Evolutionary conservation across 1,140 invertebrate species (phyloP).

Genomic region (Drosophila lacteicornis): DNA sequence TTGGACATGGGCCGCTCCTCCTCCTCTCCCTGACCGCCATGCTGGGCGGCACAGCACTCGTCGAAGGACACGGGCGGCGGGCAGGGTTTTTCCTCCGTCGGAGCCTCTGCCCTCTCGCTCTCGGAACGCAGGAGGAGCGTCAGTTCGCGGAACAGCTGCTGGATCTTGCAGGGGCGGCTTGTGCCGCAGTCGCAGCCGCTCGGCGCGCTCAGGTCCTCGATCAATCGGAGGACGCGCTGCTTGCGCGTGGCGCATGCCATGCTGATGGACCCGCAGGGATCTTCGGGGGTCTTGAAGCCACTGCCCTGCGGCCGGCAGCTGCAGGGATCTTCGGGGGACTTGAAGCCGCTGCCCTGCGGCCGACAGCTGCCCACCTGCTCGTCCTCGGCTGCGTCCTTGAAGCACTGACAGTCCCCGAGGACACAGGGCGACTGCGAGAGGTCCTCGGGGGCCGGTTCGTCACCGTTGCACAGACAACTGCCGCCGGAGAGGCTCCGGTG

Average conservation of each 20-base stretch:
- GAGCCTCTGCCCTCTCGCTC: constrained; percentile 10
- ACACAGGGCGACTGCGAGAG: neutral
- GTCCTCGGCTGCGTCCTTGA: neutral
- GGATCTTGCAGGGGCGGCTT: constrained; percentile 14
- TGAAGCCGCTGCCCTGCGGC: neutral
- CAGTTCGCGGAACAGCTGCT: constrained; percentile 39
- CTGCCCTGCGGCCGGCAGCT: neutral
- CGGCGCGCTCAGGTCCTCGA: constrained; percentile 27
- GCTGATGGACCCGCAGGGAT: neutral
- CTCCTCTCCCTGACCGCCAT: neutral
- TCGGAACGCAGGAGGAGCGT: constrained; percentile 38
- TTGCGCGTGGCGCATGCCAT: constrained; percentile 19
- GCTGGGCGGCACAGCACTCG: constrained; percentile 27
- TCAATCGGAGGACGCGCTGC: constrained; percentile 24
- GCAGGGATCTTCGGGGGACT: constrained; percentile 8
- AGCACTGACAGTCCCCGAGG: neutral
- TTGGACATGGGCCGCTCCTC: constrained; percentile 1
- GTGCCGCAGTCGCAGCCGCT: constrained; percentile 15
- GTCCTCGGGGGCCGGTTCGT: neutral
- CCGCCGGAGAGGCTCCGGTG: constrained; percentile 15
- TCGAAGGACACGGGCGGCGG: constrained; percentile 4
- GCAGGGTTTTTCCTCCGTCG: neutral
- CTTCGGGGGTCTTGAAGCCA: constrained; percentile 2
- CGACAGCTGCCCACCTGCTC: neutral
- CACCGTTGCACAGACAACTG: constrained; percentile 11